Base-by-base conservation (phyloP, 2,797 vertebrate species). In the Enteromius paludinosus region DNA sequence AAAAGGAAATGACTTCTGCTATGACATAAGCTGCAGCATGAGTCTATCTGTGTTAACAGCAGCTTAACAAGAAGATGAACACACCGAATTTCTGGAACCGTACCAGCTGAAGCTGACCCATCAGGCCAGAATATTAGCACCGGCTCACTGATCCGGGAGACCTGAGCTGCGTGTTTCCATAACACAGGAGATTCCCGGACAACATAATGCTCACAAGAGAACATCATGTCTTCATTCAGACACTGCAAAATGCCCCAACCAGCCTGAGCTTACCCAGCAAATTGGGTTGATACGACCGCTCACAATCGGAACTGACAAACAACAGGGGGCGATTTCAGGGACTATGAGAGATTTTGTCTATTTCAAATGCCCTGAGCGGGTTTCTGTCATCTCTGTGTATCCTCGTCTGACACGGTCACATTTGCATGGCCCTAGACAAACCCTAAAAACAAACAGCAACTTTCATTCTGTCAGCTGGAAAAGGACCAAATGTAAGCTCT, bases 101-200 rank as follows among this genome's bases (percentile, higher is more conserved):
- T 17, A 81, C 85, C 79, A 85, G 23, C 28, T 20, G 56, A 69
- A 30, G 15, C 49, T 45, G 79, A 87, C 75, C 56, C 45, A 41
- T 49, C 52, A 68, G 59, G 49, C 76, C 49, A 72, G 61, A 74
- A 41, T 25, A 52, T 69, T 70, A 78, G 56, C 41, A 54, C 80
- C 75, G 23, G 30, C 61, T 66, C 72, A 66, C 73, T 78, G 78
- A 83, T 20, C 47, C 25, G 12, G 23, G 81, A 81, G 56, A 71
- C 78, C 68, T 56, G 80, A 85, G 78, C 33, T 14, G 38, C 70
- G 41, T 84, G 84, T 87, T 87, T 89, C 83, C 83, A 85, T 54
- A 83, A 83, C 85, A 86, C 70, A 79, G 71, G 62, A 75, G 71
- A 76, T 59, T 59, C 81, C 77, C 28, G 23, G 79, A 84, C 83